These are phyloP conservation scores for Noctuana brunneofusca DNA, from an alignment of 2,888 invertebrate species.

Conservation along the genomic window DNA sequence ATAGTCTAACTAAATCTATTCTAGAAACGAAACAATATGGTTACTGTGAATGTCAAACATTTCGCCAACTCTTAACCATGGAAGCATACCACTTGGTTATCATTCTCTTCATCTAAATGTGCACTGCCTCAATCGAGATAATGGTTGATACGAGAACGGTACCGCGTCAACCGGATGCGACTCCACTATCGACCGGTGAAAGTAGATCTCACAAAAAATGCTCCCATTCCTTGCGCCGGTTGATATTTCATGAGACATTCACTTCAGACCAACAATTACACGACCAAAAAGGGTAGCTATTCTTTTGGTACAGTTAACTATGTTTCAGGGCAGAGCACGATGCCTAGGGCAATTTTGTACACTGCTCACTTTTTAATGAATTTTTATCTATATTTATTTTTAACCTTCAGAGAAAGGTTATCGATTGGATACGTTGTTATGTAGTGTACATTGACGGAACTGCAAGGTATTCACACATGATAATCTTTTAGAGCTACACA, in stretches of 20 bases:
- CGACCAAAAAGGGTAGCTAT: conserved; percentile 38
- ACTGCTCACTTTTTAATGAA: too few relatives aligned
- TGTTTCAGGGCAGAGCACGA: background rate
- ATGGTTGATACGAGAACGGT: conserved; percentile 65
- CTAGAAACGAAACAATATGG: background rate
- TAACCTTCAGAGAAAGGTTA: too few relatives aligned
- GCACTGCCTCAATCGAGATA: conserved; percentile 49
- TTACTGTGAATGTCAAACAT: background rate
- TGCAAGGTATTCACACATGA: too few relatives aligned
- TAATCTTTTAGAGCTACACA: too few relatives aligned
- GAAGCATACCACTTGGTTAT: background rate
- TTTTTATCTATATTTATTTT: too few relatives aligned
- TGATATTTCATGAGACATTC: conserved; percentile 80
- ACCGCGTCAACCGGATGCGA: conserved; percentile 74
- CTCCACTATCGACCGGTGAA: conserved; percentile 76
- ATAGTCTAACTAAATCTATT: too few relatives aligned
- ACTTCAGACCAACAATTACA: conserved; percentile 54
- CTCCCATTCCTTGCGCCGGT: conserved; percentile 76
- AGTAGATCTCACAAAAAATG: conserved; percentile 82
- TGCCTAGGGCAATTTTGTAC: too few relatives aligned
- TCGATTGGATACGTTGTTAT: too few relatives aligned
- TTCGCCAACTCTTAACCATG: background rate
- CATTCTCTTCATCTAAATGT: conserved; percentile 41
- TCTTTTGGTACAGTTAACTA: background rate
- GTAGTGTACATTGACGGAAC: too few relatives aligned